Percentiles rank a stretch among this genome's conserved stretches.
These are phyloP conservation scores for Troides aeacus DNA, from an alignment of 2,888 invertebrate genomes.

Conservation along the genomic window DNA sequence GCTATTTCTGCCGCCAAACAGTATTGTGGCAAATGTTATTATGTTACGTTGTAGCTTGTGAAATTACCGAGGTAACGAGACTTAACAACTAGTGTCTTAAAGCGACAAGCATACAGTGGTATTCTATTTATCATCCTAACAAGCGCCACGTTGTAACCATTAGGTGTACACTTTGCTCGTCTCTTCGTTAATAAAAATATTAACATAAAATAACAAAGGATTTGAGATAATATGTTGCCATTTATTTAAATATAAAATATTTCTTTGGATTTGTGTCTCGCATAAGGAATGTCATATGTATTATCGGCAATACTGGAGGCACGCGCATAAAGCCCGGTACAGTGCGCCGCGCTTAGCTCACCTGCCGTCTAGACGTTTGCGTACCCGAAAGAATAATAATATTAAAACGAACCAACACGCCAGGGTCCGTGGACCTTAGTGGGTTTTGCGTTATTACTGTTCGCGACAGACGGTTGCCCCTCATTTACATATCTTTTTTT, in stretches of 20 bases:
- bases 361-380: slow-evolving; percentile 29
- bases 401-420: slow-evolving; percentile 1
- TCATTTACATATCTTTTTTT: slow-evolving; percentile 4
- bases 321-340: slow-evolving; percentile 10
- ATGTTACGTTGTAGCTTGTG: too few species aligned
- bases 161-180: too few species aligned
- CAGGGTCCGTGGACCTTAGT: background rate
- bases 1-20: too few species aligned
- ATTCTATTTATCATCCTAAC: too few species aligned
- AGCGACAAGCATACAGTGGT: too few species aligned
- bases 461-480: slow-evolving; percentile 13
- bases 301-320: slow-evolving; percentile 14
- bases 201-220: background rate
- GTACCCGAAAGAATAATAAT: slow-evolving; percentile 22
- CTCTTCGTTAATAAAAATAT: too few species aligned
- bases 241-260: background rate
- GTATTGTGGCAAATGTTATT: too few species aligned
- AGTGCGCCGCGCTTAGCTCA: slow-evolving; percentile 13
- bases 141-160: too few species aligned
- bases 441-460: slow-evolving; percentile 6
- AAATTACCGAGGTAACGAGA: too few species aligned
- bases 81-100: too few species aligned
- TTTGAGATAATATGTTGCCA: background rate
- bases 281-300: slow-evolving; percentile 9
- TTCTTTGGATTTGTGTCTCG: background rate